Conservation (phyloP, 2,888 invertebrate genomes). For the Cantharis rufa region DNA sequence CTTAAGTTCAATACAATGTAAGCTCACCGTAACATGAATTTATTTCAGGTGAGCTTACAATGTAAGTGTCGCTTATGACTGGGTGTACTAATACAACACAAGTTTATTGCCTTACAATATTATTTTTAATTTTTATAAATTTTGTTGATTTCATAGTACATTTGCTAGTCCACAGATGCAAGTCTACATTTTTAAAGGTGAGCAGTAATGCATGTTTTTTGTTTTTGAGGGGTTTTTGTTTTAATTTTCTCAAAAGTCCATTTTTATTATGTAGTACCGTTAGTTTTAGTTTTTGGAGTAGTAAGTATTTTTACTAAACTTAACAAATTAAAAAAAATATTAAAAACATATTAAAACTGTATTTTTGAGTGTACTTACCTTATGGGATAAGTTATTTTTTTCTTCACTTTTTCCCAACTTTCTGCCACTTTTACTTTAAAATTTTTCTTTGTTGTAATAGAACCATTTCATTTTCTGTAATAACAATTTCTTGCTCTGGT, state of each 20-base stretch:
- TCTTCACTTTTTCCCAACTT: background rate
- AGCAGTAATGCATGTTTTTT: constrained; percentile 45
- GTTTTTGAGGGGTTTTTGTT: constrained; percentile 14
- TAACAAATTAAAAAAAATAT: background rate
- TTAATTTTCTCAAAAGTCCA: constrained; percentile 11
- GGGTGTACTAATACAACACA: background rate
- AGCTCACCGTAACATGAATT: background rate
- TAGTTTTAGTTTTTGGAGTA: background rate
- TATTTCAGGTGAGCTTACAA: background rate
- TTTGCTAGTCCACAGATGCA: constrained; percentile 49
- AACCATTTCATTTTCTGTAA: background rate
- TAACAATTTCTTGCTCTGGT: background rate
- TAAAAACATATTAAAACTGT: background rate
- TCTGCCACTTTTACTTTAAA: background rate
- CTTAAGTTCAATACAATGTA: background rate
- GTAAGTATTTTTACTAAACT: background rate
- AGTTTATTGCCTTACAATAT: background rate
- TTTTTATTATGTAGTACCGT: background rate
- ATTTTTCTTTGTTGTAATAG: background rate
- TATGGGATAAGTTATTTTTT: background rate
- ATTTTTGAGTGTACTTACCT: background rate
- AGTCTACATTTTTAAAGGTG: constrained; percentile 51
- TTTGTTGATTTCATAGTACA: constrained; percentile 53
- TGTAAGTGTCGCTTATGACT: background rate
- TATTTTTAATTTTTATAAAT: constrained; percentile 30